Percentiles rank a stretch among this genome's conserved stretches.
Conservation (phyloP, 1,140 invertebrate species). For the Papilio polytes region DNA sequence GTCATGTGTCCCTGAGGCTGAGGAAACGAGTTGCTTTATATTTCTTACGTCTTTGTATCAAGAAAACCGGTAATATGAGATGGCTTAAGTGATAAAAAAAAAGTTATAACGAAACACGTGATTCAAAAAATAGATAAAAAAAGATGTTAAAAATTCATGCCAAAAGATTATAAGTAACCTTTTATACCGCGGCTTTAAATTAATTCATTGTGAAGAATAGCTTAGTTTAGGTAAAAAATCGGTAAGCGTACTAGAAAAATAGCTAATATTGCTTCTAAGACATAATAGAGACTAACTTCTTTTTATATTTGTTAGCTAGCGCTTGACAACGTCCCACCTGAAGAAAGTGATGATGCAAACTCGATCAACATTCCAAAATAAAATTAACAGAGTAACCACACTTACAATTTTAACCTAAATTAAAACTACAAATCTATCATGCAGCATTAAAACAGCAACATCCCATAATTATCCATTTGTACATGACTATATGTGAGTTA, state of each 20-base stretch:
- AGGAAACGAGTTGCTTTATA: constrained; percentile 7
- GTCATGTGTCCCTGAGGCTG: constrained; percentile 3
- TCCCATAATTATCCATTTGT: not conserved
- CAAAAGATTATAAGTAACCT: not conserved
- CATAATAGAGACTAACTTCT: no score
- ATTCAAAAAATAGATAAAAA: not conserved
- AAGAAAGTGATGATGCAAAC: no score
- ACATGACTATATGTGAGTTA: not conserved
- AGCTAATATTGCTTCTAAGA: no score
- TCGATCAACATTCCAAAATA: no score
- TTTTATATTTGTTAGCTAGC: no score
- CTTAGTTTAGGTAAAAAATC: not conserved
- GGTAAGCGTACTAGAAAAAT: not conserved
- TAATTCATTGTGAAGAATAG: not conserved
- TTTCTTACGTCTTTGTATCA: not conserved
- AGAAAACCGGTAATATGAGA: not conserved
- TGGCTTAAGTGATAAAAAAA: not conserved
- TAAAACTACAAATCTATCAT: not conserved
- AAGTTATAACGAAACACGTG: not conserved
- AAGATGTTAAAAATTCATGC: not conserved
- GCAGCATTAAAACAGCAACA: not conserved
- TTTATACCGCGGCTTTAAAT: not conserved
- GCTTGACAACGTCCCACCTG: no score
- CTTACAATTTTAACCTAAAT: not conserved
- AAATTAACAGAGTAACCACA: no score